Base-by-base conservation (phyloP, 2,888 invertebrate species). In the Folsomia manolachei region DNA sequence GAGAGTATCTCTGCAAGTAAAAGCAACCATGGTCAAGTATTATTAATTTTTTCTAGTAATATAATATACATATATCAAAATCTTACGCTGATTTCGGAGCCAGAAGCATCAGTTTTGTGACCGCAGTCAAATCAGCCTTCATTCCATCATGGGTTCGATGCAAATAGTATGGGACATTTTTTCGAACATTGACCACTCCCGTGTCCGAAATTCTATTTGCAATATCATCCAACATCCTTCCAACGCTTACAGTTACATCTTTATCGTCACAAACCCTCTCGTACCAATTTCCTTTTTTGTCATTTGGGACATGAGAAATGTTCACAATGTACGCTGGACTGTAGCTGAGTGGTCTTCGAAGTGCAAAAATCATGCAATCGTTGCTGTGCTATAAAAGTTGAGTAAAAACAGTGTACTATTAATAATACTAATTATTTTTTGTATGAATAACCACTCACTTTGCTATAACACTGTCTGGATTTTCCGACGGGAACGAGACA, bases 241-340 rank as follows among this genome's bases (percentile, higher is more conserved):
- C 74, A 2, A 74, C 74, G 1, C 76, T 75, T 4, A 66, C 23
- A 63, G 74, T 70, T 1, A 80, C 72, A 39, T 78, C 78, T 14
- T 70, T 63, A 63, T 79, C 80, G 61, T 77, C 72, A 11, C 27
- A 60, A 21, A 72, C 39, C 0, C 72, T 73, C 62, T 68, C 73
- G 56, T 72, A 72, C 78, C 78, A 79, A 39, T 75, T 67, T 1
- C 73, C 69, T 62, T 71, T 70, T 53, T 76, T 74, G 66, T 77
- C 77, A 25, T 76, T 74, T 74, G 77, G 74, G 18, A 74, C 72
- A 53, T 78, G 75, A 1, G 80, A 78, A 21, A 79, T 74, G 60
- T 75, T 76, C 14, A 80, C 63, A 24, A 80, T 70, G 63, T 80
- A 80, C 7, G 78, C 78, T 1, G 79, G 79, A 23, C 79, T 69